Evolutionary conservation across 2,113 vertebrate species (phyloP).

Genomic region (Potamarius usumacintae): DNA sequence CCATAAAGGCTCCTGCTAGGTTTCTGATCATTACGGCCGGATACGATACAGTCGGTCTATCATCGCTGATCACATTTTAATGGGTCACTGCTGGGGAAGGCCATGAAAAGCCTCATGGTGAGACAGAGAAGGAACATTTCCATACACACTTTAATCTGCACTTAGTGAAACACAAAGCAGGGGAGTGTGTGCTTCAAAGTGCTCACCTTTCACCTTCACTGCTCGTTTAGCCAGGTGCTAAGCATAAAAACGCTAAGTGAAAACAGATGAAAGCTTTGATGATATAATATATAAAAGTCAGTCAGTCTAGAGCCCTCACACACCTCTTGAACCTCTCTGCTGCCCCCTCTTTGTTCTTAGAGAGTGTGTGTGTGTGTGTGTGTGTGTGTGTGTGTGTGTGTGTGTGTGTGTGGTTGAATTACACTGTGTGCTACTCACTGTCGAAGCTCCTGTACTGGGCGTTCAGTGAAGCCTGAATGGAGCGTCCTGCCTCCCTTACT

Average conservation of each 20-base stretch:
- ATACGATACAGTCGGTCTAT: constrained; percentile 8
- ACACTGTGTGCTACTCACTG: constrained; percentile 72
- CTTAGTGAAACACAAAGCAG: constrained; percentile 29
- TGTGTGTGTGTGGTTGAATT: neutral
- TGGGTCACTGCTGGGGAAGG: constrained; percentile 20
- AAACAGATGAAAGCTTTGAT: constrained; percentile 39
- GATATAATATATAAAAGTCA: neutral
- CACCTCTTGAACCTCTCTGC: constrained; percentile 10
- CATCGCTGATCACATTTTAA: constrained; percentile 40
- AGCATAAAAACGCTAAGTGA: constrained; percentile 34
- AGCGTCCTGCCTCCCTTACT: constrained; percentile 78
- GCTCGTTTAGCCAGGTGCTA: constrained; percentile 24
- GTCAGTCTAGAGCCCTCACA: neutral
- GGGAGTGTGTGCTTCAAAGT: constrained; percentile 35
- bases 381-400: neutral
- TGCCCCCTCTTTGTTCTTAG: neutral
- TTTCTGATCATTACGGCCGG: constrained; percentile 34
- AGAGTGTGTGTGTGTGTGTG: neutral
- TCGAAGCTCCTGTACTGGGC: constrained; percentile 84
- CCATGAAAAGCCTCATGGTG: constrained; percentile 40
- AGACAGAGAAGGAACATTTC: constrained; percentile 24
- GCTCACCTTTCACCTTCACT: constrained; percentile 26
- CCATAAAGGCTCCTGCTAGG: constrained; percentile 2
- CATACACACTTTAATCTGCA: constrained; percentile 40
- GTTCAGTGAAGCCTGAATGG: constrained; percentile 77